phyloP scores from a whole-genome alignment of 2,888 invertebrate genomes.

The Hypsopygia costalis region DNA sequence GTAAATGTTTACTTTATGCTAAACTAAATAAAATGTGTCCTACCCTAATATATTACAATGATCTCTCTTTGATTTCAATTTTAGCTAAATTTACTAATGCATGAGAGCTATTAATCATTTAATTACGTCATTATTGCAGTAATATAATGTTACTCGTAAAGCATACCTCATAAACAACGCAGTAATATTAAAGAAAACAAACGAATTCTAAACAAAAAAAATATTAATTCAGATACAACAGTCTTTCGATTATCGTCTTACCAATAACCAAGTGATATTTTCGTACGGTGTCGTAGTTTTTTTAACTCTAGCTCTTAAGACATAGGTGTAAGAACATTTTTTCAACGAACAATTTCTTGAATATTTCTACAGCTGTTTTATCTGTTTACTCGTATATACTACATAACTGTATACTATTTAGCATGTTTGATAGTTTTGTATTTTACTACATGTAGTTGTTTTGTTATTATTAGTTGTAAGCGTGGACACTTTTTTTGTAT shows the following conservation, averaged over 20 bases:
- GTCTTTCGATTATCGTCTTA: constrained; percentile 42
- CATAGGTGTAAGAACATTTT: constrained; percentile 46
- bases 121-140: too few relatives aligned
- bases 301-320: constrained; percentile 49
- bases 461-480: constrained; percentile 20
- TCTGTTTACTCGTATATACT: constrained; percentile 39
- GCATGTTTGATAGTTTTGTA: constrained; percentile 26
- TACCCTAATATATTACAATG: background rate
- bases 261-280: constrained; percentile 70
- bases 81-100: background rate
- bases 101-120: too few relatives aligned
- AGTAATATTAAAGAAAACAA: constrained; percentile 3
- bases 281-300: constrained; percentile 50
- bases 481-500: constrained; percentile 26
- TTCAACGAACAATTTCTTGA: constrained; percentile 61
- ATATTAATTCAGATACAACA: constrained; percentile 8
- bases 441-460: constrained; percentile 23
- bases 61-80: constrained; percentile 9
- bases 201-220: background rate
- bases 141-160: too few relatives aligned
- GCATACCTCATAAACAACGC: constrained; percentile 10
- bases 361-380: constrained; percentile 29
- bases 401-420: constrained; percentile 27
- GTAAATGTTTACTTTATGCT: too few relatives aligned
- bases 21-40: background rate